A percentile compares a stretch with the other conserved stretches of the same genome.
These are phyloP conservation scores for Taurulus bubalis DNA, from an alignment of 2,113 vertebrate species.

Conservation along the genomic window DNA sequence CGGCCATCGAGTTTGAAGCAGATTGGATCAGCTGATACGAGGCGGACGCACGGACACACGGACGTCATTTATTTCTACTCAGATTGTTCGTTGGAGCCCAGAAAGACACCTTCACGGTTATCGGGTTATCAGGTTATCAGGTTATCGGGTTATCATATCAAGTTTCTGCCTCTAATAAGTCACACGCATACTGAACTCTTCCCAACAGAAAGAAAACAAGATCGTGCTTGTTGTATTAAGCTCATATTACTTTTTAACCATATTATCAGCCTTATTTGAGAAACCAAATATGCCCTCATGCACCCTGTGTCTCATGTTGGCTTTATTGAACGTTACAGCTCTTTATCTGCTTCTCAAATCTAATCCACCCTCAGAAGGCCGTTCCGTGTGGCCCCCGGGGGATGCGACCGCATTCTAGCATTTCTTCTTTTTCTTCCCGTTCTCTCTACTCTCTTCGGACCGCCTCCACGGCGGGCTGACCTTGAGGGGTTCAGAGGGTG, in stretches of 20 bases:
- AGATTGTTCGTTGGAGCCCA: too few species aligned
- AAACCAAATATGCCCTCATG: background rate
- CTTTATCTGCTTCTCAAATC: slow-evolving; percentile 10
- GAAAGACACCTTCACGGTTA: too few species aligned
- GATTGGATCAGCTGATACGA: too few species aligned
- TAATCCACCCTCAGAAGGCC: background rate
- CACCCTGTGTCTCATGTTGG: background rate
- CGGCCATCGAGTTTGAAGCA: too few species aligned
- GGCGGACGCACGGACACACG: too few species aligned
- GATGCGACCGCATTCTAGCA: too few species aligned
- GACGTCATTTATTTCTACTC: too few species aligned
- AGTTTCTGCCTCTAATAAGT: background rate
- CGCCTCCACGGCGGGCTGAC: background rate
- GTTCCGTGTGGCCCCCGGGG: background rate
- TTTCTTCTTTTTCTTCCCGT: background rate
- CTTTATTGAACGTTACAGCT: slow-evolving; percentile 4
- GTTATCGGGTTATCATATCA: background rate
- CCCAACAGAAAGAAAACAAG: too few species aligned
- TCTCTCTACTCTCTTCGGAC: background rate
- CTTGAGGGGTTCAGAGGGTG: background rate
- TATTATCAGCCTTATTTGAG: background rate
- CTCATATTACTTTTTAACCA: background rate
- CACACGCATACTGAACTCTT: too few species aligned
- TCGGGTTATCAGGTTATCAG: too few species aligned
- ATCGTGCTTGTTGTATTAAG: background rate